Evolutionary conservation across 2,888 invertebrate species (phyloP), one percentile per base, ranked within the genome.

Genomic region (Apantesis nais): DNA sequence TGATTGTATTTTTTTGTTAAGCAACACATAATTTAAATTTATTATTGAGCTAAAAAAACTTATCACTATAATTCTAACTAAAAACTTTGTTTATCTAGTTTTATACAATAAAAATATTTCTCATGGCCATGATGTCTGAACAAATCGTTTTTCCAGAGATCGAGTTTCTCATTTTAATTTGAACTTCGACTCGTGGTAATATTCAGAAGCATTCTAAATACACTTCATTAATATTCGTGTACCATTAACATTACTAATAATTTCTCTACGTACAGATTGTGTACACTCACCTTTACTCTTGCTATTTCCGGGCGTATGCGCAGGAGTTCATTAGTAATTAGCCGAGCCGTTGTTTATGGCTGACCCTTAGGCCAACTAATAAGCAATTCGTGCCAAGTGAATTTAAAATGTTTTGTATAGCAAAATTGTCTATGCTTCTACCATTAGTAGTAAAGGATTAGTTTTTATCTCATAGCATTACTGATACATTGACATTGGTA

Each of bases 311-410:
- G 67, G 70, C 69, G 70, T 14, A 75, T 78, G 84, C 81, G 83
- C 84, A 80, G 83, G 80, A 86, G 85, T 83, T 76, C 67, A 78
- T 71, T 52, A 74, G 82, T 85, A 87, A 88, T 88, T 88, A 88
- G 83, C 84, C 73, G 65, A 65, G 55, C 72, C 66, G 76, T 84
- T 79, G 82, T 86, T 88, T 89, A 88, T 81, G 75, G 75, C 58
- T 74, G 80, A 82, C 85, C 81, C 74, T 67, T 34, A 61, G 69
- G 74, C 74, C 71, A 71, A 66, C 79, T 79, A 76, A 81, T 80
- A 76, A 72, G 78, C 81, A 81, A 80, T 82, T 79, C 80, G 80
- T 76, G 71, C 34, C 55, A 52, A 62, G 22, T 62, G 70, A 63
- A 70, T 70, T 73, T 67, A 74, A n/a, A 77, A 76, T 77, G 72